phyloP scores from a whole-genome alignment of 2,888 invertebrate species.

The Mongoloraphidia duomilia region DNA sequence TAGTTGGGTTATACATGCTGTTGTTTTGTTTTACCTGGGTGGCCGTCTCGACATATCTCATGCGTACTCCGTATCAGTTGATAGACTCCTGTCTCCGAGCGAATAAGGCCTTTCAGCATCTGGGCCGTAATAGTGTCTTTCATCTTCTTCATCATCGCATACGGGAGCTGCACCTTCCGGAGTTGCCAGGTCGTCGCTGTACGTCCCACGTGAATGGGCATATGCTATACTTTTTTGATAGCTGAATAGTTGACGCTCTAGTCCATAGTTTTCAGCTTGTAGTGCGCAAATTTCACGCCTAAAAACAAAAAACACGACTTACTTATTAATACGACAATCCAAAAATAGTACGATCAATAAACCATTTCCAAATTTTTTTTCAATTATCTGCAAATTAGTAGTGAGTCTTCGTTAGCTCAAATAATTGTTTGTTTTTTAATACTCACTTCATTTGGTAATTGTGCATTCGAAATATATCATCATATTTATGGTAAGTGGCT shows the following conservation, averaged over 20 bases:
- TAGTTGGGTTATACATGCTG: too few relatives aligned
- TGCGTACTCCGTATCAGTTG: conserved; percentile 61
- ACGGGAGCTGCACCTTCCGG: conserved; percentile 25
- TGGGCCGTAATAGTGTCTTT: conserved; percentile 15
- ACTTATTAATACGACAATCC: too few relatives aligned
- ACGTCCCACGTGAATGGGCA: conserved; percentile 48
- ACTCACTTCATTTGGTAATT: conserved; percentile 69
- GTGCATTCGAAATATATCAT: conserved; percentile 65
- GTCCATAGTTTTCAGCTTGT: conserved; percentile 70
- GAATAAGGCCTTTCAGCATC: conserved; percentile 27
- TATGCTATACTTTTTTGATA: conserved; percentile 67
- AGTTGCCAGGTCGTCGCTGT: conserved; percentile 28
- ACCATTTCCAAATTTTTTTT: too few relatives aligned
- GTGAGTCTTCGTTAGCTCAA: neutral
- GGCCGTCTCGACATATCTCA: conserved; percentile 28
- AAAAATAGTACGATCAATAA: too few relatives aligned
- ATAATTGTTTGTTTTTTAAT: neutral
- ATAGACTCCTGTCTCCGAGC: conserved; percentile 40
- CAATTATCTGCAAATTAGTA: too few relatives aligned
- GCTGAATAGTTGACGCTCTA: conserved; percentile 69
- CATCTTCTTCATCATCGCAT: conserved; percentile 20
- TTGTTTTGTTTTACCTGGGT: too few relatives aligned
- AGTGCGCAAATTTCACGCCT: conserved; percentile 64
- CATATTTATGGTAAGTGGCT: conserved; percentile 70
- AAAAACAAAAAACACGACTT: conserved; percentile 20